Evolutionary conservation across 2,113 vertebrate species (phyloP).

Genomic region (Elanus axillaris): DNA sequence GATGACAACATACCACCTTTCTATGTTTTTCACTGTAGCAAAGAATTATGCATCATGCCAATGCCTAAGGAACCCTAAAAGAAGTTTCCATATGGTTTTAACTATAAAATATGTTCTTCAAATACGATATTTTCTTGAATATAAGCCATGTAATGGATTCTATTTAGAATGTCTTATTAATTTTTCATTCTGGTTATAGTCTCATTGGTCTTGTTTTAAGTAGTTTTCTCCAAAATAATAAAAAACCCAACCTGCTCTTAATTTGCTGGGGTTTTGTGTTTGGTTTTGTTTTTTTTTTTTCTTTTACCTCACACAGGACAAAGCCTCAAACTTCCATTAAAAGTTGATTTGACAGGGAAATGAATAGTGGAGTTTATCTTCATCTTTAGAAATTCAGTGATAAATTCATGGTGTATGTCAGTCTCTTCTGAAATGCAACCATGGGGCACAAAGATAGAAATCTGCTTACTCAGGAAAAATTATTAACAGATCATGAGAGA

Average conservation of each 20-base stretch:
- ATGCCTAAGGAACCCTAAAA: background rate
- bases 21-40: background rate
- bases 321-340: background rate
- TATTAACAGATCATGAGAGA: background rate
- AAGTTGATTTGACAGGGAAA: constrained; percentile 4
- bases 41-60: background rate
- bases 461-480: background rate
- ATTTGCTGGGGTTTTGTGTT: background rate
- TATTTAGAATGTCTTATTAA: background rate
- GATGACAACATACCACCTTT: background rate
- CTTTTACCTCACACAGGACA: background rate
- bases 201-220: background rate
- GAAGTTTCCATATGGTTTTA: constrained; percentile 11
- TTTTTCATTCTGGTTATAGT: constrained; percentile 19
- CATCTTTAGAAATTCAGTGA: background rate
- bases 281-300: background rate
- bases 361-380: background rate
- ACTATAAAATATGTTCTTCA: background rate
- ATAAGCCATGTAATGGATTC: background rate
- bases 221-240: constrained; percentile 1
- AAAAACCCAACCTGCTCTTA: background rate
- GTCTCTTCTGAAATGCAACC: background rate
- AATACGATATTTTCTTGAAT: background rate
- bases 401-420: background rate
- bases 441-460: background rate